Evolutionary conservation across 37 sponge, comb jelly and placozoan genomes (phyloP).

Genomic region (Geodia barretti): DNA sequence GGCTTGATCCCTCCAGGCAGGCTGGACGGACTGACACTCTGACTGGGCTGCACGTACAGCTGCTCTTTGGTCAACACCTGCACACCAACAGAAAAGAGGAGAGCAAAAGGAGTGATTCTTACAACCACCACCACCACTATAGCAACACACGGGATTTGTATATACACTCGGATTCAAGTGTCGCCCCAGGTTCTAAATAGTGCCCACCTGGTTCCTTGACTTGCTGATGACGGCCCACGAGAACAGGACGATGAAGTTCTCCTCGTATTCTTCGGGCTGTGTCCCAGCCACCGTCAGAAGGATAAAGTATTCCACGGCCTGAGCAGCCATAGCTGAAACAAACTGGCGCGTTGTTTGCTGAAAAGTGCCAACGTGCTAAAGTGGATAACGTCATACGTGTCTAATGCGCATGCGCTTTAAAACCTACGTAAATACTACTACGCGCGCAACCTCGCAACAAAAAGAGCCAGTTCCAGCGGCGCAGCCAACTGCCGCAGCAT

Average conservation of each 20-base stretch:
- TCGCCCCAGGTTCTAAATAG: constrained; percentile 25
- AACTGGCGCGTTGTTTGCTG: too few relatives aligned
- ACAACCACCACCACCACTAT: not conserved
- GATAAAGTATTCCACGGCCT: constrained; percentile 43
- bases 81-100: not conserved
- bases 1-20: constrained; percentile 23
- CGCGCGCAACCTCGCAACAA: too few relatives aligned
- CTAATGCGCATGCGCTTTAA: too few relatives aligned
- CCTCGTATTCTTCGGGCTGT: constrained; percentile 37
- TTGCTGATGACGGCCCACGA: constrained; percentile 51
- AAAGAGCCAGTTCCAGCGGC: too few relatives aligned
- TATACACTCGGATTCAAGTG: not conserved
- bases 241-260: constrained; percentile 26
- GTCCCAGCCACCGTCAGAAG: constrained; percentile 26
- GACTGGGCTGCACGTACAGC: constrained; percentile 10
- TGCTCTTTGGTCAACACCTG: constrained; percentile 33
- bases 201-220: constrained; percentile 59
- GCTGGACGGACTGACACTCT: not conserved
- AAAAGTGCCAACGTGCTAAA: too few relatives aligned
- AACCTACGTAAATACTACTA: too few relatives aligned
- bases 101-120: not conserved
- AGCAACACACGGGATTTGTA: not conserved
- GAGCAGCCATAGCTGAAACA: constrained; percentile 6
- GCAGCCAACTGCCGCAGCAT: too few relatives aligned
- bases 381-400: too few relatives aligned